Evolutionary conservation across 2,113 vertebrate genomes (phyloP).

Genomic region (Sorex fumeus): DNA sequence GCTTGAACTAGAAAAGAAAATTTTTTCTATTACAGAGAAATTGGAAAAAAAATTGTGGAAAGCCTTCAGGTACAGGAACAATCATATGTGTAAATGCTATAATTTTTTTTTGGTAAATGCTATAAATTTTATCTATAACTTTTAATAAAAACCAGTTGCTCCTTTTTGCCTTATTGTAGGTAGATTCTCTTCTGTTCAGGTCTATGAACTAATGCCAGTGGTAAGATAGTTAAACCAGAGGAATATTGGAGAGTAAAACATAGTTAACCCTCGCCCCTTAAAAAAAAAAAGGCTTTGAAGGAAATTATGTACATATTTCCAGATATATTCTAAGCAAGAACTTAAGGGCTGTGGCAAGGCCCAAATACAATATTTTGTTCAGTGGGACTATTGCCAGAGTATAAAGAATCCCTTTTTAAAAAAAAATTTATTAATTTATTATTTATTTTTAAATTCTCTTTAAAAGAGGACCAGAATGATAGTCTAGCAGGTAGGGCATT

Average conservation of each 20-base stretch:
- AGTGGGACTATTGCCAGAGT: not conserved
- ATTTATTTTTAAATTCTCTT: too few species aligned
- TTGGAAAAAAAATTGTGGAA: constrained; percentile 89
- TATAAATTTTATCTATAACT: too few species aligned
- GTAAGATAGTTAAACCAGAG: constrained; percentile 76
- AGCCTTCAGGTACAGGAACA: constrained; percentile 90
- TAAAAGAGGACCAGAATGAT: too few species aligned
- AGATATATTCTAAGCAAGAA: not conserved
- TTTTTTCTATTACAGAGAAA: constrained; percentile 88
- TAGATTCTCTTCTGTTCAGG: constrained; percentile 90
- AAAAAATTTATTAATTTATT: too few species aligned
- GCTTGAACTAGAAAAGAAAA: constrained; percentile 93
- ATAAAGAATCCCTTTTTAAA: not conserved
- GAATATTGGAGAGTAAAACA: too few species aligned
- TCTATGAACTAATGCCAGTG: constrained; percentile 92
- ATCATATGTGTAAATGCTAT: not conserved
- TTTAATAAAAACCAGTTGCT: not conserved
- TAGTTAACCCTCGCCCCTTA: too few species aligned
- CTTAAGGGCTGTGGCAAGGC: not conserved
- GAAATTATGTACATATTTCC: not conserved
- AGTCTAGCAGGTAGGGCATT: too few species aligned
- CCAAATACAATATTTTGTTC: constrained; percentile 3
- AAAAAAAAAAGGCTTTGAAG: not conserved
- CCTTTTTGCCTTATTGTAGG: constrained; percentile 89
- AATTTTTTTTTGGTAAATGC: too few species aligned